These are phyloP conservation scores for Amblyopsis hoosieri DNA, from an alignment of 2,797 vertebrate genomes.

Conservation along the genomic window DNA sequence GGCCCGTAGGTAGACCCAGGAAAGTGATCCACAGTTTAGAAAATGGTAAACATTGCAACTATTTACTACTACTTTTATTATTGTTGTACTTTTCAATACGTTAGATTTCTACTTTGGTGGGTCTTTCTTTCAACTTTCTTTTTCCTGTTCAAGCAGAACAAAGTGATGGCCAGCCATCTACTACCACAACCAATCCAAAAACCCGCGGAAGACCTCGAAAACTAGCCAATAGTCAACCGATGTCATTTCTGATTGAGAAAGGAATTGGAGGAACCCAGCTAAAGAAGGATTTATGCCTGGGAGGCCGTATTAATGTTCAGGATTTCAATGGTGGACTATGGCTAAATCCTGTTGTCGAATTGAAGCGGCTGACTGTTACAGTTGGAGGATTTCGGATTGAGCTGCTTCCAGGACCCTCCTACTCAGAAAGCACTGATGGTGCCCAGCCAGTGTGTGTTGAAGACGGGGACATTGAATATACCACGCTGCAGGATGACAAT, in stretches of 20 bases:
- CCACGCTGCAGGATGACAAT: conserved; percentile 49
- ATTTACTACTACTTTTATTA: background rate
- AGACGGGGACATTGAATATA: conserved; percentile 52
- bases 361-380: conserved; percentile 78
- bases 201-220: conserved; percentile 73
- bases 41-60: conserved; percentile 70
- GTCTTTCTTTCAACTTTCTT: conserved; percentile 16
- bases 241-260: conserved; percentile 67
- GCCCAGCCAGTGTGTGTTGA: conserved; percentile 51
- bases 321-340: conserved; percentile 65
- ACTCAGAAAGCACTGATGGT: conserved; percentile 42
- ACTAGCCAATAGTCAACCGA: conserved; percentile 73
- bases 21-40: conserved; percentile 74
- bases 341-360: conserved; percentile 75
- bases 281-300: conserved; percentile 65
- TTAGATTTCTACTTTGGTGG: background rate
- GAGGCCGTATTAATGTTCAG: conserved; percentile 66
- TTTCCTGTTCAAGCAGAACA: conserved; percentile 65
- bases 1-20: conserved; percentile 73
- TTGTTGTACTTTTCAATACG: background rate
- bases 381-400: conserved; percentile 84
- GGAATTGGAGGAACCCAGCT: conserved; percentile 53
- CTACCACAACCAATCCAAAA: conserved; percentile 69
- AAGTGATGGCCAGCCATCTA: conserved; percentile 77
- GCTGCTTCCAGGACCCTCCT: conserved; percentile 80